Conservation (phyloP, 2,888 invertebrate genomes). For the Chrysolina haemoptera region DNA sequence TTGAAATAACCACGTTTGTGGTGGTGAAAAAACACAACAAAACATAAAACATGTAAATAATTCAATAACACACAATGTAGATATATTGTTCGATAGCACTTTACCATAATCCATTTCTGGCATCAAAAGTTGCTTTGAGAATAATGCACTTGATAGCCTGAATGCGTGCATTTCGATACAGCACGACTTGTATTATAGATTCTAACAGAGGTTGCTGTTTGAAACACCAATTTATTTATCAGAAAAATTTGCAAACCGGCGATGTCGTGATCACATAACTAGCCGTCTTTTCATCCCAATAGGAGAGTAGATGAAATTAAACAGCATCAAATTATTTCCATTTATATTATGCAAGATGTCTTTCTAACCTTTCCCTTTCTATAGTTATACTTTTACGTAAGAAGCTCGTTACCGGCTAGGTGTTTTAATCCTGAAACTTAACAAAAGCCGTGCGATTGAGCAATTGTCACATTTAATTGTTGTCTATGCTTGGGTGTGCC, state of each 20-base stretch:
- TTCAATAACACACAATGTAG: too few relatives aligned
- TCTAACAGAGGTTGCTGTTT: neutral
- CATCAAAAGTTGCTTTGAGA: neutral
- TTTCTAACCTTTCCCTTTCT: neutral
- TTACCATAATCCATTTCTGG: neutral
- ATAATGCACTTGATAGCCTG: neutral
- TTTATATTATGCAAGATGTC: neutral
- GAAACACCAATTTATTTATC: neutral
- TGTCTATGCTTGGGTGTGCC: neutral
- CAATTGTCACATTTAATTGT: conserved; percentile 10
- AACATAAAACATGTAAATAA: too few relatives aligned
- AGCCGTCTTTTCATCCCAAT: conserved; percentile 2
- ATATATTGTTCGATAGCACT: too few relatives aligned
- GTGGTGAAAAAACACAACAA: too few relatives aligned
- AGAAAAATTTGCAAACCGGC: neutral
- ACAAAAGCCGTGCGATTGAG: neutral
- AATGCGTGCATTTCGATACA: neutral
- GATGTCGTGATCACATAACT: neutral
- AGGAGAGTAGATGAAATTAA: neutral
- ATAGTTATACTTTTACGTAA: conserved; percentile 4
- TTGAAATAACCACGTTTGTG: too few relatives aligned
- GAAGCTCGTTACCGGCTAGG: neutral
- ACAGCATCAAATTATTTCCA: neutral
- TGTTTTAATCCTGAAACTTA: neutral
- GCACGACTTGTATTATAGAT: conserved; percentile 1